Evolutionary conservation across 2,888 invertebrate genomes (phyloP).

Genomic region (Tetragonula carbonaria): DNA sequence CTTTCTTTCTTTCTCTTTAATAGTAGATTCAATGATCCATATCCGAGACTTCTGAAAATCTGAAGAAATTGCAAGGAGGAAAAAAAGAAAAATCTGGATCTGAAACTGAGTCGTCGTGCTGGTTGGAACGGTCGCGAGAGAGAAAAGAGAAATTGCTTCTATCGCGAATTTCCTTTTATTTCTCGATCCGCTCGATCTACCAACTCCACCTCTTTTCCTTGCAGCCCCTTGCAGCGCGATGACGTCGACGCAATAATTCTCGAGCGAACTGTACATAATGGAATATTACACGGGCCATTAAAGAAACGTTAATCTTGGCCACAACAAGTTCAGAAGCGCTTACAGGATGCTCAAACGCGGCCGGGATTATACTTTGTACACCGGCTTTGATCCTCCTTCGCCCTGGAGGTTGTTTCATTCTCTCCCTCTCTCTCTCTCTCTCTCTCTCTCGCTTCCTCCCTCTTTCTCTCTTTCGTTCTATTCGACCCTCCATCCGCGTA

Average conservation of each 20-base stretch:
- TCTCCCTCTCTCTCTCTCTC: background rate
- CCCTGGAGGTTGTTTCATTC: slow-evolving; percentile 63
- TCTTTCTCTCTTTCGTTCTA: background rate
- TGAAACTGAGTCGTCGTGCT: slow-evolving; percentile 13
- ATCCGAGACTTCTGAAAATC: background rate
- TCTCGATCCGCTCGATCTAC: slow-evolving; percentile 51
- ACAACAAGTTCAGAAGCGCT: slow-evolving; percentile 81
- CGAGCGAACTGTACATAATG: slow-evolving; percentile 77
- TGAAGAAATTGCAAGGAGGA: background rate
- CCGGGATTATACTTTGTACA: slow-evolving; percentile 76
- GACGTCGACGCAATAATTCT: slow-evolving; percentile 72
- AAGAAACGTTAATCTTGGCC: slow-evolving; percentile 83
- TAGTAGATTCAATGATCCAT: no score
- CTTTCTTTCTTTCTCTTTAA: no score
- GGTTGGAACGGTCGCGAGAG: slow-evolving; percentile 12
- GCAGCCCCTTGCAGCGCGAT: slow-evolving; percentile 3
- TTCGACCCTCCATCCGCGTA: slow-evolving; percentile 67
- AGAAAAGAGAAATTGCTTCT: slow-evolving; percentile 33
- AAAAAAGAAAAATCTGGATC: no score
- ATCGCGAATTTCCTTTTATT: slow-evolving; percentile 43
- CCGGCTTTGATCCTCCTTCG: slow-evolving; percentile 79
- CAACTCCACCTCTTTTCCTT: background rate
- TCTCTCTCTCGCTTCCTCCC: slow-evolving; percentile 3
- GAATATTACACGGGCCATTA: slow-evolving; percentile 84
- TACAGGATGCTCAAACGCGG: slow-evolving; percentile 75